These are phyloP conservation scores for Chaetoderma sp. DNA, from an alignment of 2,888 invertebrate genomes.

Conservation along the genomic window DNA sequence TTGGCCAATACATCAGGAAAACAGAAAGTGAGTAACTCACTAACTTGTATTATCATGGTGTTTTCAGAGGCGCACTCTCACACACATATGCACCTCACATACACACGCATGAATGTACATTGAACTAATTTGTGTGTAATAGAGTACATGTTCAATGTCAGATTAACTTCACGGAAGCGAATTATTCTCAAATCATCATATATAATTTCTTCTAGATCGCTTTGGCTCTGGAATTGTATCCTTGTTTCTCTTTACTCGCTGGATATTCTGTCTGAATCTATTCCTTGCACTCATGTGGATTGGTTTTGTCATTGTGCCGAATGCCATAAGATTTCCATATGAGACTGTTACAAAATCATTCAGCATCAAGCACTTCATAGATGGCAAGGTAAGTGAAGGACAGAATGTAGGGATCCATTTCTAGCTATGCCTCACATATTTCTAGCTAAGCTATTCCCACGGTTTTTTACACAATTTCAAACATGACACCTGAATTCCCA, in stretches of 20 bases:
- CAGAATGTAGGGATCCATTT: background rate
- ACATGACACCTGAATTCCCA: too few relatives aligned
- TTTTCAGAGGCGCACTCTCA: too few relatives aligned
- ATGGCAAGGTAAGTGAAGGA: conserved; percentile 43
- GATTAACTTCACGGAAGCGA: too few relatives aligned
- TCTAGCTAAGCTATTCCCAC: too few relatives aligned
- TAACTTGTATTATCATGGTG: too few relatives aligned
- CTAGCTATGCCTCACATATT: background rate
- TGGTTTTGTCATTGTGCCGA: conserved; percentile 44
- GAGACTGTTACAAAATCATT: conserved; percentile 29
- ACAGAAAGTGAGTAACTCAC: conserved; percentile 43
- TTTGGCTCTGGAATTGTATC: conserved; percentile 56
- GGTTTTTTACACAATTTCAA: too few relatives aligned
- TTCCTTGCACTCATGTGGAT: conserved; percentile 43
- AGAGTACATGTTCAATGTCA: too few relatives aligned
- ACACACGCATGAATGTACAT: too few relatives aligned
- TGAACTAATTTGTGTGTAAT: too few relatives aligned
- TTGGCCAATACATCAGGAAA: conserved; percentile 41
- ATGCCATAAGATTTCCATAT: conserved; percentile 41
- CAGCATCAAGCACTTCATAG: conserved; percentile 41
- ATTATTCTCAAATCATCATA: too few relatives aligned
- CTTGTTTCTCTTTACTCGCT: conserved; percentile 48
- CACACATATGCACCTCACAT: too few relatives aligned
- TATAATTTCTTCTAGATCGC: conserved; percentile 41
- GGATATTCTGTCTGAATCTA: conserved; percentile 46